phyloP scores from a whole-genome alignment of 2,113 vertebrate genomes.

The Morone chrysops region DNA sequence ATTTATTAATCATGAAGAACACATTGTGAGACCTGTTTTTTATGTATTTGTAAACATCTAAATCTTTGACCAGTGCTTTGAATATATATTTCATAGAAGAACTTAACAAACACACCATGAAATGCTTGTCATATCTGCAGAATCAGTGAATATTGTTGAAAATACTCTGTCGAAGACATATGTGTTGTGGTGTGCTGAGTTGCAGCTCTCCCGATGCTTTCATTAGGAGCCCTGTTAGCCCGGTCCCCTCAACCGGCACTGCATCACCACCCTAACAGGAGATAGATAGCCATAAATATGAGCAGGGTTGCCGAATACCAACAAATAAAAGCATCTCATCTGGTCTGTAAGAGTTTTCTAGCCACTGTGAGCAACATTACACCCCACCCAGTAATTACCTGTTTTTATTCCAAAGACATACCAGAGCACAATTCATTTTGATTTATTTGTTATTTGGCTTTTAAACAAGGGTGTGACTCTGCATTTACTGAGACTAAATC shows the following conservation, averaged over 20 bases:
- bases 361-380: slow-evolving; percentile 1
- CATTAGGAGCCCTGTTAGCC: slow-evolving; percentile 57
- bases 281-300: slow-evolving; percentile 44
- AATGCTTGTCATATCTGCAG: neutral
- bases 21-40: neutral
- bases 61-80: neutral
- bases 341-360: slow-evolving; percentile 19
- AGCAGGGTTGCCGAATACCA: slow-evolving; percentile 40
- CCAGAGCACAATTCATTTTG: slow-evolving; percentile 23
- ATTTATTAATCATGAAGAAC: slow-evolving; percentile 18
- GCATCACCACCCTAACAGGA: slow-evolving; percentile 50
- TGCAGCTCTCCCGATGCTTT: slow-evolving; percentile 41
- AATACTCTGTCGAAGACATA: neutral
- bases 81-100: neutral
- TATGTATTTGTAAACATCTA: neutral
- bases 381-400: slow-evolving; percentile 30
- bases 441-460: slow-evolving; percentile 49
- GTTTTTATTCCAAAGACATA: slow-evolving; percentile 33
- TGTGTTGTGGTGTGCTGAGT: slow-evolving; percentile 32
- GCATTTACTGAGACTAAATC: slow-evolving; percentile 40
- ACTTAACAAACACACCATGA: neutral
- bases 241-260: slow-evolving; percentile 25
- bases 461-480: slow-evolving; percentile 38
- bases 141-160: neutral
- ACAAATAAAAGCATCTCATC: slow-evolving; percentile 46